phyloP scores from a whole-genome alignment of 2,797 vertebrate species.

The Peromyscus nudipes region DNA sequence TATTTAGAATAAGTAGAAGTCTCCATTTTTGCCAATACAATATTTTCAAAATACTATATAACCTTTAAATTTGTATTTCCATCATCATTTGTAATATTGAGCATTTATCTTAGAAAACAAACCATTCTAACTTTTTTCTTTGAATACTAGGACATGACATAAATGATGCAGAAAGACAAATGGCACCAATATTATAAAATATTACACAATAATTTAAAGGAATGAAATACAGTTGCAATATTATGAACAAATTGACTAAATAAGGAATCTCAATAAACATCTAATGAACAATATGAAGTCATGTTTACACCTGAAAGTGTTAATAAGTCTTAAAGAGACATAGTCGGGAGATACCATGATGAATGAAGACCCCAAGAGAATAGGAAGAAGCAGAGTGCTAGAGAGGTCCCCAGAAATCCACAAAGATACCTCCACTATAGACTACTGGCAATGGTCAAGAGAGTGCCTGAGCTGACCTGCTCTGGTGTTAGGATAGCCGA shows the following conservation, averaged over 20 bases:
- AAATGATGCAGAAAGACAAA: neutral
- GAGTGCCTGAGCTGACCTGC: too few species aligned
- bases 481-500: too few species aligned
- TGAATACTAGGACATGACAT: neutral
- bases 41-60: neutral
- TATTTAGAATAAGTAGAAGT: neutral
- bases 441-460: too few species aligned
- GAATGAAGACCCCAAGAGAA: too few species aligned
- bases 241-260: neutral
- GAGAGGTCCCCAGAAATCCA: too few species aligned
- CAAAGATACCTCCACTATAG: too few species aligned
- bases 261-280: neutral
- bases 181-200: neutral
- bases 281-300: neutral
- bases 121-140: neutral
- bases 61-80: neutral
- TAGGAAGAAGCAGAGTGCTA: too few species aligned
- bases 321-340: neutral
- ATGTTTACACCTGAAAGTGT: neutral
- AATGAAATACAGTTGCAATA: neutral
- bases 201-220: neutral
- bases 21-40: conserved; percentile 10
- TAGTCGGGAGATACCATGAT: neutral
- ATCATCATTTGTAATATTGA: neutral
- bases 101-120: neutral